Percentiles rank a stretch among this genome's conserved stretches.
Conservation (phyloP, 1,140 invertebrate genomes). For the Saccostrea glomerata region DNA sequence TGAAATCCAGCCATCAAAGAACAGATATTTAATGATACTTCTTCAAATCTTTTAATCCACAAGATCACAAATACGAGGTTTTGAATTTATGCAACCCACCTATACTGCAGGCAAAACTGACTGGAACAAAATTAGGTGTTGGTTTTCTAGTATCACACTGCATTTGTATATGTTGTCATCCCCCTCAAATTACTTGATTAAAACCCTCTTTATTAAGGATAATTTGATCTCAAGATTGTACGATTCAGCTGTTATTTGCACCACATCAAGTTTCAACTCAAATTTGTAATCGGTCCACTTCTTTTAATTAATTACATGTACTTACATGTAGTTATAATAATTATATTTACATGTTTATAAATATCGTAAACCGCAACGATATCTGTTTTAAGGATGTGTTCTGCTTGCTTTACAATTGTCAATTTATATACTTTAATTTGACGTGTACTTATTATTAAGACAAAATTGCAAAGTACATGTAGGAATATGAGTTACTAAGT, state of each 20-base stretch:
- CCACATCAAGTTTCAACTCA: neutral
- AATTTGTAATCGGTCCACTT: too few species aligned
- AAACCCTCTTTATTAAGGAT: neutral
- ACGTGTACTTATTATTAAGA: too few species aligned
- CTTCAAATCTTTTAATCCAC: neutral
- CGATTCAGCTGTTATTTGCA: neutral
- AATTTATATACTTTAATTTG: too few species aligned
- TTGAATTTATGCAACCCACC: constrained; percentile 2
- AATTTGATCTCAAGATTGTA: neutral
- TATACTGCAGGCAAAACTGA: neutral
- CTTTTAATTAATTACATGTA: too few species aligned
- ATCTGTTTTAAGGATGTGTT: too few species aligned
- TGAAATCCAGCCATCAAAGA: neutral
- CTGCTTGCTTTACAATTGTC: too few species aligned
- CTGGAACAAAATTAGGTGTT: neutral
- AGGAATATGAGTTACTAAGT: too few species aligned
- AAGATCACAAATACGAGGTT: neutral
- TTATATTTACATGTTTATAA: too few species aligned
- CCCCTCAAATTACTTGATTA: neutral
- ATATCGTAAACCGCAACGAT: too few species aligned
- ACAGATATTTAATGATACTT: neutral
- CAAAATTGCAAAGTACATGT: too few species aligned
- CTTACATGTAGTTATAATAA: too few species aligned
- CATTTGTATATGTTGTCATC: neutral
- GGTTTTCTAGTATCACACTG: neutral